These are phyloP conservation scores for Varroa destructor DNA, from an alignment of 1,140 invertebrate species.

Conservation along the genomic window DNA sequence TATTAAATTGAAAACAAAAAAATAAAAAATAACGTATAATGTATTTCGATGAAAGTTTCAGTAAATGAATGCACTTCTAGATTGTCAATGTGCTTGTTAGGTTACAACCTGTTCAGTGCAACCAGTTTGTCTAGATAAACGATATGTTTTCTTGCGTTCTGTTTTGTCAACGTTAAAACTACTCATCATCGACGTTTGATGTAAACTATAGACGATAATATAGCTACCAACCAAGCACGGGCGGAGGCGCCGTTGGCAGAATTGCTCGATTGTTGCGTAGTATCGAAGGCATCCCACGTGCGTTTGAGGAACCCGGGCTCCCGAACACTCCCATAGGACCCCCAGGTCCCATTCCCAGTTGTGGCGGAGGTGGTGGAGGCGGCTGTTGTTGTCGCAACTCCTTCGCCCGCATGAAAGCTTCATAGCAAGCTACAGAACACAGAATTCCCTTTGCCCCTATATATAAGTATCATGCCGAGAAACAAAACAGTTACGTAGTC, in stretches of 20 bases:
- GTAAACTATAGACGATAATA: not conserved
- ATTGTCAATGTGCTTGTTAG: too few relatives aligned
- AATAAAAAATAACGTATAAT: too few relatives aligned
- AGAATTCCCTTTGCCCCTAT: conserved; percentile 26
- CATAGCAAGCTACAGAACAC: conserved; percentile 18
- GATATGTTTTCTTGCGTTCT: not conserved
- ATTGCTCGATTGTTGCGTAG: conserved; percentile 19
- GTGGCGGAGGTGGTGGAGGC: not conserved
- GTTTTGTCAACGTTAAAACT: too few relatives aligned
- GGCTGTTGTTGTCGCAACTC: conserved; percentile 20
- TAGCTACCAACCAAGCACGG: not conserved
- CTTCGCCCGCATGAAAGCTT: conserved; percentile 23
- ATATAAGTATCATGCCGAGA: too few relatives aligned
- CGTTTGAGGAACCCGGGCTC: not conserved
- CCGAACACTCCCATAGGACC: too few relatives aligned
- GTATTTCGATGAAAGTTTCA: too few relatives aligned
- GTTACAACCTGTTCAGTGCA: too few relatives aligned
- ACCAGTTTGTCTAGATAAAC: too few relatives aligned
- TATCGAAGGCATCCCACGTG: conserved; percentile 15
- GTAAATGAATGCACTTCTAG: too few relatives aligned
- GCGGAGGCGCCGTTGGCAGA: conserved; percentile 2
- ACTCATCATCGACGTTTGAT: not conserved
- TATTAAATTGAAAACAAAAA: too few relatives aligned
- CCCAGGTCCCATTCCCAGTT: too few relatives aligned
- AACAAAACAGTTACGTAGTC: not conserved